These are phyloP conservation scores for Scatophagus argus DNA, from an alignment of 2,113 vertebrate species.

Conservation along the genomic window DNA sequence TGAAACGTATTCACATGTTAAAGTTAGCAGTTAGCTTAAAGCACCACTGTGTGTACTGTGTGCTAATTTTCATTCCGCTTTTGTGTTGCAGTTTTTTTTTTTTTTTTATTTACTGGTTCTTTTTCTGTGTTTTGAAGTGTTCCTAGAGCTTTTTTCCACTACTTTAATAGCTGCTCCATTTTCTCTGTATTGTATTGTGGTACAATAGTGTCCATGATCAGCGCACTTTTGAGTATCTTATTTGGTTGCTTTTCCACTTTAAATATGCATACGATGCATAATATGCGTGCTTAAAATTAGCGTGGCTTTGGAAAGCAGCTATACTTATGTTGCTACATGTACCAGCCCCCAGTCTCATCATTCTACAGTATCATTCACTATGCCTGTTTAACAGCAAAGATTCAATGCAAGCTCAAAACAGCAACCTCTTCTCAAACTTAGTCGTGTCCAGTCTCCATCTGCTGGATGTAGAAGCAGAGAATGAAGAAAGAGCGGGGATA, in stretches of 20 bases:
- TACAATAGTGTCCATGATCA: not conserved
- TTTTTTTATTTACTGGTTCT: not conserved
- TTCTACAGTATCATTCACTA: not conserved
- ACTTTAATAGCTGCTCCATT: not conserved
- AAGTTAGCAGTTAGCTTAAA: too few relatives aligned
- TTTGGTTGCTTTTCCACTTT: not conserved
- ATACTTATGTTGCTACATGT: not conserved
- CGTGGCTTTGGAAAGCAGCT: not conserved
- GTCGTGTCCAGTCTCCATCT: not conserved
- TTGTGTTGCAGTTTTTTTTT: too few relatives aligned
- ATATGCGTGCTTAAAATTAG: not conserved
- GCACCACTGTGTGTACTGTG: too few relatives aligned
- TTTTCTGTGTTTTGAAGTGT: too few relatives aligned
- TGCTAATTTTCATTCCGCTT: too few relatives aligned
- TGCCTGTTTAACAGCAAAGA: not conserved
- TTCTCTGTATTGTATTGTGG: not conserved
- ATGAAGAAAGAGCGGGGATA: slow-evolving; percentile 29
- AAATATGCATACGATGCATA: not conserved
- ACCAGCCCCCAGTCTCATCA: not conserved
- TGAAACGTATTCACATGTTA: too few relatives aligned
- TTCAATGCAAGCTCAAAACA: not conserved
- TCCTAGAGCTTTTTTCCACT: not conserved
- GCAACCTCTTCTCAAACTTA: not conserved
- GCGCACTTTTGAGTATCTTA: not conserved
- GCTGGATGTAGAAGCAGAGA: slow-evolving; percentile 19